Base-by-base conservation (phyloP, 2,888 invertebrate species). In the Copidosoma aretas region DNA sequence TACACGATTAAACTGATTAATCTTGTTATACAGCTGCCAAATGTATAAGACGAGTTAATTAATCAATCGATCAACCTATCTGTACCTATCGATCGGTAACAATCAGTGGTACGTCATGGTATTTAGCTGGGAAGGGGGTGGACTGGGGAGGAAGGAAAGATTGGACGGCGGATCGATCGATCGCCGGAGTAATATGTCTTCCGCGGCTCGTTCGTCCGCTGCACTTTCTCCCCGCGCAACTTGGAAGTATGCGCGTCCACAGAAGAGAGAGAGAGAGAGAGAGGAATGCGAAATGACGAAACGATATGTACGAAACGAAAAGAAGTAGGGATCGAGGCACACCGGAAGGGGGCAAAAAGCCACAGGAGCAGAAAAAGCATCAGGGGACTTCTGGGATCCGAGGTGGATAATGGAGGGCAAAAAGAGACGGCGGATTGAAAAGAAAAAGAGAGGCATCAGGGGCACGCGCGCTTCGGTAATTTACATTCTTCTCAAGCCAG, bases 401-500 rank as follows among this genome's bases (percentile, higher is more conserved):
- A 46, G 4, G 43, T 46, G 43, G 43, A 46, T 46, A 46, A 17
- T 46, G 43, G 43, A 12, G 12, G 17, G 43, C 2, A 46, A 46
- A 46, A 46, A 17, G 12, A 14, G 12, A 46, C 8, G 41, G 41
- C 41, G 1, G 0, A 21, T 46, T 15, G 22, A 46, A 17, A 21
- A 32, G 8, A 32, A 32, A 32, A 32, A 32, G 8, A 3, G 8
- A 3, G 17, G 10, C 61, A 53, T 19, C 39, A 53, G 62, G n/a
- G 10, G 5, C 21, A 22, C 39, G 25, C n/a, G 58, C 73, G 69
- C 71, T 67, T 66, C 66, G 71, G 75, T 75, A 77, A 79, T 80
- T 79, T 80, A 79, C 78, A 79, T 80, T 80, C 78, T 78, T 78
- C 77, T 75, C 73, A 72, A 77, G 75, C 75, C 75, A 75, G 74